These are phyloP conservation scores for Sycobia sp. DNA, from an alignment of 1,140 invertebrate species.

Conservation along the genomic window DNA sequence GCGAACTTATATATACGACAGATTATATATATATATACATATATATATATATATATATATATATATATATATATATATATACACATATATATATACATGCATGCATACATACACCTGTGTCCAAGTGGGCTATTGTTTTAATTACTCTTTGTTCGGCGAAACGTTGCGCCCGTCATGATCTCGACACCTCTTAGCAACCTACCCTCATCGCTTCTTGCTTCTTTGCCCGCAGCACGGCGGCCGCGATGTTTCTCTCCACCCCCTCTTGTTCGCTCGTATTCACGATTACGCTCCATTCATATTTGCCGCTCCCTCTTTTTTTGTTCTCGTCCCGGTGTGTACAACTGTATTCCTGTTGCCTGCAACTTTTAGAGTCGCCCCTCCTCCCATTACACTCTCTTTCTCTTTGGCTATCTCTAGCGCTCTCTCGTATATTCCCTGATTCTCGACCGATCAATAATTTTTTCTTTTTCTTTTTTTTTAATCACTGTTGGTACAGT, in stretches of 20 bases:
- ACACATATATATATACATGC: neutral
- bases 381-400: no score
- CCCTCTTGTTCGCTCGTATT: neutral
- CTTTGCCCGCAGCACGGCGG: neutral
- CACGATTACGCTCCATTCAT: neutral
- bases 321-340: neutral
- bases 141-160: conserved; percentile 4
- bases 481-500: no score
- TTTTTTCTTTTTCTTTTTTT: neutral
- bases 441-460: no score
- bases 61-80: no score
- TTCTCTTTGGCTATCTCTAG: no score
- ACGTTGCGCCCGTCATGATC: neutral
- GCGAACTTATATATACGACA: no score
- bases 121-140: conserved; percentile 14
- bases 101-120: neutral
- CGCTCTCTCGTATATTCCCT: no score
- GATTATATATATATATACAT: no score
- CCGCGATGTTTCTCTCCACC: no score
- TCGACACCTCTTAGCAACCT: no score
- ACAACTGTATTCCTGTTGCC: neutral
- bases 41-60: neutral
- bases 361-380: no score
- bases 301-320: neutral
- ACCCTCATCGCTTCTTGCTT: no score